Evolutionary conservation across 1,140 invertebrate genomes (phyloP), one percentile per base, ranked within the genome.

Genomic region (Gryon sp.): DNA sequence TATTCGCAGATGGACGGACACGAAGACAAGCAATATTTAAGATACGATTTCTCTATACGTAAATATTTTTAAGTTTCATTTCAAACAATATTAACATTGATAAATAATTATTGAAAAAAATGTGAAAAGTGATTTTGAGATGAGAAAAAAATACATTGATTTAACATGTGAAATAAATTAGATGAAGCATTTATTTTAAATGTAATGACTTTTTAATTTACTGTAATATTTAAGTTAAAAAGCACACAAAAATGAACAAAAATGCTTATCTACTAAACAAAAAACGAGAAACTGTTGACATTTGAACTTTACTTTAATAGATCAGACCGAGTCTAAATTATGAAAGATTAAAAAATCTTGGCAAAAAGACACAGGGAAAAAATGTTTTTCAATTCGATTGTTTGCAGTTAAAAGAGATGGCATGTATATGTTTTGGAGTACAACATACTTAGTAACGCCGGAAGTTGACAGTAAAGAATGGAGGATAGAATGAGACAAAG

Each of bases 391-490:
- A 41, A 65, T 65, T 50, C 63, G 22, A 57, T 57, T 68, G 50
- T 57, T 38, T 24, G 12, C 4, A 26, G 41, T 46, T 52, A 24
- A 18, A 32, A 65, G 19, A 34, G 26, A 2, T 11, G 16, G n/a
- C n/a, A n/a, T 22, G 41, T 36, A 52, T 45, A 43, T 53, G 53
- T 43, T 45, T 53, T 14, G 18, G 45, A 66, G 53, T 26, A 12
- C 38, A 66, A 53, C 62, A 45, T 36, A 66, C 62, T 62, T 12
- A 46, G 62, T 28, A n/a, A 45, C 30, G 20, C 24, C 50, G 60
- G 48, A 65, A 65, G 60, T 65, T 53, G 60, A 65, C 60, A 45
- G 46, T 65, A 65, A 65, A 65, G 38, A 65, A 65, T 65, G 38
- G 24, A 46, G 19, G 22, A 43, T 18, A 41, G 11, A 20, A 36